Percentiles rank a stretch among this genome's conserved stretches.
phyloP scores from a whole-genome alignment of 2,113 vertebrate genomes.

The Cinclus cinclus region DNA sequence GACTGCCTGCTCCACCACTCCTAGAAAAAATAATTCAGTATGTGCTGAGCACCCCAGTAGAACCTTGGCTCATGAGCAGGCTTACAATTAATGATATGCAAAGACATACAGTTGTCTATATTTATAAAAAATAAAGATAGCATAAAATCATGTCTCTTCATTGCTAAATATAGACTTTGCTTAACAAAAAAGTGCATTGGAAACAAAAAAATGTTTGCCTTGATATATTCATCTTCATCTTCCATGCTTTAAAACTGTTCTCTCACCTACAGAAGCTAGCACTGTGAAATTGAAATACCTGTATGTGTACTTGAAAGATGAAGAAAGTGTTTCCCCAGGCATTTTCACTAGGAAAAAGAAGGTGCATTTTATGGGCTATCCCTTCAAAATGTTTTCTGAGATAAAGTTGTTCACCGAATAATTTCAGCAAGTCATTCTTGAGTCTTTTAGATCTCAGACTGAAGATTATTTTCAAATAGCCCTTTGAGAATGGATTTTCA shows the following conservation, averaged over 20 bases:
- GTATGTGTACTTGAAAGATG: background rate
- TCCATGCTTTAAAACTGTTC: background rate
- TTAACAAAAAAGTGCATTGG: background rate
- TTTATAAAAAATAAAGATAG: background rate
- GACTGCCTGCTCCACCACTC: background rate
- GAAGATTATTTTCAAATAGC: slow-evolving; percentile 28
- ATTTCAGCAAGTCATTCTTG: slow-evolving; percentile 20
- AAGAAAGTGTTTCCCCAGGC: background rate
- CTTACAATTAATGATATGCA: background rate
- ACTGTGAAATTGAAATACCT: slow-evolving; percentile 33
- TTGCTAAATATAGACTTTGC: background rate
- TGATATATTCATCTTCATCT: background rate
- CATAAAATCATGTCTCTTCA: background rate
- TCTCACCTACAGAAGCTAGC: background rate
- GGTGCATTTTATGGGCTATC: background rate
- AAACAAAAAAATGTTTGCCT: background rate
- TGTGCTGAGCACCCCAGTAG: background rate
- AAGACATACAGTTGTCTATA: background rate
- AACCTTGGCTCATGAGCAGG: background rate
- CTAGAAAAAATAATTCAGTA: background rate
- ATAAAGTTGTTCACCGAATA: slow-evolving; percentile 1
- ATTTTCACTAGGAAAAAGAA: slow-evolving; percentile 20
- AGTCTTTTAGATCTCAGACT: slow-evolving; percentile 17
- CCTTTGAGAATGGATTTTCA: slow-evolving; percentile 5
- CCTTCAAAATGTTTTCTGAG: slow-evolving; percentile 36